Conservation (phyloP, 2,113 vertebrate species). For the Nesoenas mayeri region DNA sequence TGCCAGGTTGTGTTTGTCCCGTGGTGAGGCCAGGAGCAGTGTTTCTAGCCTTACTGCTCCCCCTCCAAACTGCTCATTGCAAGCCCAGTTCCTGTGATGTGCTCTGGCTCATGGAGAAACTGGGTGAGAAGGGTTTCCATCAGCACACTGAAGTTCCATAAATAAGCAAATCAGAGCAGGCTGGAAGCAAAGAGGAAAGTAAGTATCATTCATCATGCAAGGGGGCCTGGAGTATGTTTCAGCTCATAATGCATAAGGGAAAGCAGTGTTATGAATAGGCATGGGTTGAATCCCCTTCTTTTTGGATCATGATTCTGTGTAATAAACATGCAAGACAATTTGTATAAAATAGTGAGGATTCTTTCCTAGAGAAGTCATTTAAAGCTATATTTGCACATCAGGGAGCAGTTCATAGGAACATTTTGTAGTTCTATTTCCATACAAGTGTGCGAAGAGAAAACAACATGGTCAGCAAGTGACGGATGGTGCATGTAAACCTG, state of each 20-base stretch:
- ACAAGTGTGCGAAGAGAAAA: constrained; percentile 20
- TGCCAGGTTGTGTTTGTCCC: background rate
- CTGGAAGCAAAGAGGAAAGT: background rate
- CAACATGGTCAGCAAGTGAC: background rate
- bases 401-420: background rate
- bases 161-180: constrained; percentile 25
- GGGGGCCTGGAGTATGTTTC: constrained; percentile 37
- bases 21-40: background rate
- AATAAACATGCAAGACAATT: constrained; percentile 58
- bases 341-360: constrained; percentile 63
- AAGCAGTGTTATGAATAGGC: constrained; percentile 26
- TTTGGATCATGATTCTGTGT: constrained; percentile 29
- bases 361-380: constrained; percentile 64
- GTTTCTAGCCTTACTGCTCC: background rate
- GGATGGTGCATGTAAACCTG: background rate
- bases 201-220: constrained; percentile 43
- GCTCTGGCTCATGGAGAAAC: background rate
- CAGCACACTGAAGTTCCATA: background rate
- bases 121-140: background rate
- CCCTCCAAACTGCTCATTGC: background rate
- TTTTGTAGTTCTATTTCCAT: background rate
- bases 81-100: background rate
- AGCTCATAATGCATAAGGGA: background rate
- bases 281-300: constrained; percentile 42
- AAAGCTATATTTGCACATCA: constrained; percentile 34